Evolutionary conservation across 2,888 invertebrate genomes (phyloP), one percentile per base, ranked within the genome.

Genomic region (Dinocampus coccinellae): DNA sequence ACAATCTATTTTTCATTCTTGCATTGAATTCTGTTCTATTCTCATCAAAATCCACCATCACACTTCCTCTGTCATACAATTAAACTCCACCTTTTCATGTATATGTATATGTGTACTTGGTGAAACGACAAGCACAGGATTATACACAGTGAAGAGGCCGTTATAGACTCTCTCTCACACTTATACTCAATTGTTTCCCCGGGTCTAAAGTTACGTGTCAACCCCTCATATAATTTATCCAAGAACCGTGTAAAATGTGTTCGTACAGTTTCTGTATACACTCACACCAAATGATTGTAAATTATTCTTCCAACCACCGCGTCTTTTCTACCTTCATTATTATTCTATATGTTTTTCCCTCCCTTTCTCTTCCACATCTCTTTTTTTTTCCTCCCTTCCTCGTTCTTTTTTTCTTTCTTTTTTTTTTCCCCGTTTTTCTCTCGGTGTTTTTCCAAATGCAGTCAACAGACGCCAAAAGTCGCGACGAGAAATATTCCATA

Each of bases 141-240:
- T 66, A n/a, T n/a, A 39, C n/a, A 33, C 36, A 57, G 55, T 53
- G 53, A 53, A 33, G 55, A 20, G 22, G 55, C 47, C 47, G n/a
- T n/a, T n/a, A 16, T 20, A 47, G 20, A 47, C 16, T 16, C 47
- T 47, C 16, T 16, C 47, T 47, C 20, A 47, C 16, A 47, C 47
- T 47, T 16, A 16, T 13, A 39, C 53, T 61, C 71, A 71, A 71
- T 57, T 61, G 55, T 62, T 62, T 55, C 62, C 66, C 67, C 62
- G 36, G 33, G 16, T 39, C 29, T n/a, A 22, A 33, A 64, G 65
- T 61, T 55, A 57, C 57, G 66, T 71, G 71, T 62, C 71, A 67
- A 70, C 29, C 66, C 71, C 42, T 66, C 71, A 42, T 55, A 67
- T 71, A 71, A 71, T 71, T 71, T 66, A 71, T 71, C 61, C 66